Evolutionary conservation across 2,113 vertebrate genomes (phyloP).

Genomic region (Prolemur simus): DNA sequence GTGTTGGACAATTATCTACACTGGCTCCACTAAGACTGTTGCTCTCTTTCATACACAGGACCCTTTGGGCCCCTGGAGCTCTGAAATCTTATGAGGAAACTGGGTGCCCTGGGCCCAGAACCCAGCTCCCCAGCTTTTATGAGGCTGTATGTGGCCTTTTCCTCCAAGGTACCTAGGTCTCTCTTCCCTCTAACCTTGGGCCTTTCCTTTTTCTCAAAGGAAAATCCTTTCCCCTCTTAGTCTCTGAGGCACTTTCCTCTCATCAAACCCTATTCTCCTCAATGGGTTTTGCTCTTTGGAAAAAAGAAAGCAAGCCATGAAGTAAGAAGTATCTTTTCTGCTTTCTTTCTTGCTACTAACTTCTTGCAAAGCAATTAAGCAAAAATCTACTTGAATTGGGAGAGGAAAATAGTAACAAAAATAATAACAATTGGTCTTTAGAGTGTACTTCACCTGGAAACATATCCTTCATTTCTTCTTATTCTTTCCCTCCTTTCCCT

Average conservation of each 20-base stretch:
- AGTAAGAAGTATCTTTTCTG: neutral
- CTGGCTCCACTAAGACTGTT: neutral
- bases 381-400: neutral
- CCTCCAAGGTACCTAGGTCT: neutral
- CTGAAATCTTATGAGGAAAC: neutral
- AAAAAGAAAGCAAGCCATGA: neutral
- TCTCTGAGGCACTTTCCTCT: neutral
- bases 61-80: neutral
- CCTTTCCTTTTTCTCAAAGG: neutral
- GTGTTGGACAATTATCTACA: neutral
- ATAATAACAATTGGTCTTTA: neutral
- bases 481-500: neutral
- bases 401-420: neutral
- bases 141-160: fast-evolving
- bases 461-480: neutral
- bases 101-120: neutral
- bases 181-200: neutral
- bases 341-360: neutral
- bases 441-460: neutral
- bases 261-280: neutral
- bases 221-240: neutral
- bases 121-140: neutral
- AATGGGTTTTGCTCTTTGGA: neutral
- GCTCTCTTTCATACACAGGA: neutral
- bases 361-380: neutral